Evolutionary conservation across 2,797 vertebrate species (phyloP), one percentile per base, ranked within the genome.

Genomic region (Knipowitschia caucasica): DNA sequence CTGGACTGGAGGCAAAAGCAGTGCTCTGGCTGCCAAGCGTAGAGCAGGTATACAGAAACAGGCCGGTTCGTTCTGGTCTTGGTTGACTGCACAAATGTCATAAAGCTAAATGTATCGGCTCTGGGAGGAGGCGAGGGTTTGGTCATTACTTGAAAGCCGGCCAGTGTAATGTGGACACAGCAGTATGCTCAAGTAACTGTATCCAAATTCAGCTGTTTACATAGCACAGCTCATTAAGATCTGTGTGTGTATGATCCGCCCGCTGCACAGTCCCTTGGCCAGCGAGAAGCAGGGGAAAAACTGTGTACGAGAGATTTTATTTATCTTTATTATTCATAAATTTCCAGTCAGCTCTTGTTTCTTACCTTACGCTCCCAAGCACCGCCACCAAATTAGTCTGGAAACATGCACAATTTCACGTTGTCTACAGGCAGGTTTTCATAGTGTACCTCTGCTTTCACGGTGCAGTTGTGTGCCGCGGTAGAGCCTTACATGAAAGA

Each of bases 191-290:
- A 46, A 45, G 11, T 34, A 26, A 59, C 61, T 50, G 49, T 29
- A 67, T 70, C 57, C 33, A 40, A 64, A 60, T 40, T 57, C 50
- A 50, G 51, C 63, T 49, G 56, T 72, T 75, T 71, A 17, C 36
- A 45, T 46, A 55, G 15, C 44, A 69, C 24, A 60, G 50, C 70
- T 78, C 76, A 72, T 81, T 75, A 71, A 57, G 56, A 69, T 75
- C 26, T 2, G 40, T 45, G 25, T 51, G 50, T 69, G 56, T n/a
- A n/a, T 59, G 63, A 73, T 62, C 38, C 20, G 55, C 42, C 33
- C 43, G 56, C 29, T 56, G 58, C 2, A 34, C 39, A 26, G 1
- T 1, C 7, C 8, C n/a, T n/a, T n/a, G 15, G 57, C 47, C 23
- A 8, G 3, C 34, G 31, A 53, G 55, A 59, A 51, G 21, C 29